Evolutionary conservation across 2,113 vertebrate genomes (phyloP).

Genomic region (Microtus richardsoni): DNA sequence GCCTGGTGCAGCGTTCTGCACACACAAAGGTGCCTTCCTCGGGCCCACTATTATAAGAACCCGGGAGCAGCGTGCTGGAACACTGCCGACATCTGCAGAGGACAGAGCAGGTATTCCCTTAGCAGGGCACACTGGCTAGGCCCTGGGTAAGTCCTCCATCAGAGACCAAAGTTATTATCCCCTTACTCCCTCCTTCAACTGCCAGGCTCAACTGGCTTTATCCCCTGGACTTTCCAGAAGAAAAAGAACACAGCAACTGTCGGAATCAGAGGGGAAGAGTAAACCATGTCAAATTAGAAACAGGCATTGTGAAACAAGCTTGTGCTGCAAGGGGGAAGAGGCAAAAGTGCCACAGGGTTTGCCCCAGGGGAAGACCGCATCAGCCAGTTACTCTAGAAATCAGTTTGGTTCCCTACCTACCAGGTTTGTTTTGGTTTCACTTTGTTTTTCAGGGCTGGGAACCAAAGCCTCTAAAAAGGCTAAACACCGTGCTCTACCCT

Average conservation of each 20-base stretch:
- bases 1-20: constrained; percentile 88
- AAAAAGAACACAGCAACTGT: not conserved
- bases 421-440: not conserved
- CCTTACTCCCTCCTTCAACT: not conserved
- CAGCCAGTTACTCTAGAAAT: not conserved
- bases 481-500: no score
- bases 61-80: constrained; percentile 94
- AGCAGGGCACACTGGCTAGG: rapidly evolving
- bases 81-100: constrained; percentile 94
- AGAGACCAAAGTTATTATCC: not conserved
- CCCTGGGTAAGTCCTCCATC: not conserved
- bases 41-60: constrained; percentile 91
- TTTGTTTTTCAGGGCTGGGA: not conserved
- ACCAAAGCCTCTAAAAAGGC: not conserved
- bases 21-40: constrained; percentile 93
- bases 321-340: constrained; percentile 49
- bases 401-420: not conserved
- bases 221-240: not conserved
- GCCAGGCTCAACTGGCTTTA: not conserved
- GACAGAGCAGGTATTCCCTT: constrained; percentile 19
- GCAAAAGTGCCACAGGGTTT: not conserved
- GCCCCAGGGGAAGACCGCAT: rapidly evolving
- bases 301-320: not conserved
- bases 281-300: not conserved
- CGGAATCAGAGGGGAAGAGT: not conserved